phyloP scores from a whole-genome alignment of 2,113 vertebrate genomes.

The Oreochromis niloticus region DNA sequence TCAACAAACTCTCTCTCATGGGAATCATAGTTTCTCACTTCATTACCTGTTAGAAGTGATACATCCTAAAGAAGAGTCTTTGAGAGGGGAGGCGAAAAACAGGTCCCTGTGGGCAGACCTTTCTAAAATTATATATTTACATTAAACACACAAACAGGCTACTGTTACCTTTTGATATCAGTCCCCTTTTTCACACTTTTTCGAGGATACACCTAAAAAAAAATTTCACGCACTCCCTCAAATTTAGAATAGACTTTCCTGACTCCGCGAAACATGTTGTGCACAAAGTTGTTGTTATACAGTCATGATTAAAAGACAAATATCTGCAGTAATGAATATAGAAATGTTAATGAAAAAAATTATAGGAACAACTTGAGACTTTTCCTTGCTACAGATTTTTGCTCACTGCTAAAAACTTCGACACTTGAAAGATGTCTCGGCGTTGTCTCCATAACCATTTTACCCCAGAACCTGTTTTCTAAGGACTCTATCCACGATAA shows the following conservation, averaged over 20 bases:
- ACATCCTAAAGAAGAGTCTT: background rate
- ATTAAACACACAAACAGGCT: background rate
- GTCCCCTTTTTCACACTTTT: background rate
- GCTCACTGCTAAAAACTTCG: background rate
- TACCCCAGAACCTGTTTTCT: background rate
- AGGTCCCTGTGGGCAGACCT: background rate
- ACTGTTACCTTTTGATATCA: background rate
- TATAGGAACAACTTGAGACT: background rate
- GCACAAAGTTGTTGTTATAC: background rate
- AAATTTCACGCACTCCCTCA: background rate
- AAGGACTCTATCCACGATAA: background rate
- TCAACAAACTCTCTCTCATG: background rate
- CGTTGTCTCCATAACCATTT: background rate
- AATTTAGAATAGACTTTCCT: background rate
- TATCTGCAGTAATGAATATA: no score
- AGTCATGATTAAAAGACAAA: background rate
- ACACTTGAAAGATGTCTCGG: accelerated
- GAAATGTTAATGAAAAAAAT: background rate
- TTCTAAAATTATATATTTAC: background rate
- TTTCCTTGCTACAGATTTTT: background rate
- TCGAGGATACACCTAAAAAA: background rate
- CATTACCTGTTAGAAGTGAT: constrained; percentile 20
- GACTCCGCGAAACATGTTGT: background rate
- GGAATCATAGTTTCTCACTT: background rate
- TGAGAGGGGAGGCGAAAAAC: background rate